phyloP scores from a whole-genome alignment of 2,888 invertebrate genomes.

The Lissocephala sabroskyi region DNA sequence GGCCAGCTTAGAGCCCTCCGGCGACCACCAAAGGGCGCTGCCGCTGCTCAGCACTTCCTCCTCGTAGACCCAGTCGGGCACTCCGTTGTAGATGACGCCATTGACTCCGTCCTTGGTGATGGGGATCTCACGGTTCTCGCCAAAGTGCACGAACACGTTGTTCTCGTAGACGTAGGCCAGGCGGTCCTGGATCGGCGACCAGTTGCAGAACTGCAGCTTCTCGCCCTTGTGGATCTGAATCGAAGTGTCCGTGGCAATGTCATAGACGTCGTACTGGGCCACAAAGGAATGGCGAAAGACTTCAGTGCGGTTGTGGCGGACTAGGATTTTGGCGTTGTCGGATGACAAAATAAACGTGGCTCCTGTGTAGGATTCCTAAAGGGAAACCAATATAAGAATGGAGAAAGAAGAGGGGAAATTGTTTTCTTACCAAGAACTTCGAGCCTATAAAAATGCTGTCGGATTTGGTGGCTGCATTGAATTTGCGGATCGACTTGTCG shows the following conservation, averaged over 20 bases:
- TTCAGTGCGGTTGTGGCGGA: conserved; percentile 62
- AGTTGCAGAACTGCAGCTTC: conserved; percentile 78
- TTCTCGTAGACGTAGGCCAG: conserved; percentile 80
- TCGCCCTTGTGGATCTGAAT: conserved; percentile 74
- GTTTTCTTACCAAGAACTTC: conserved; percentile 51
- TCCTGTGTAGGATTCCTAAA: conserved; percentile 63
- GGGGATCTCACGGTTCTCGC: conserved; percentile 65
- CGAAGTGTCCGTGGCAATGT: conserved; percentile 71
- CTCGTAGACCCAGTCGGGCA: conserved; percentile 96
- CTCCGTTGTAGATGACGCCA: conserved; percentile 83
- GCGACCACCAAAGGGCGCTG: conserved; percentile 87
- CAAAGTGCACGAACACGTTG: conserved; percentile 76
- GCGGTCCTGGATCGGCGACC: conserved; percentile 74
- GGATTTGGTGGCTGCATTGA: conserved; percentile 71
- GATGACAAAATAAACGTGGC: conserved; percentile 68
- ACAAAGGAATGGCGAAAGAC: conserved; percentile 78
- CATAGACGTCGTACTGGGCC: conserved; percentile 78
- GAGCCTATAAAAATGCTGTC: conserved; percentile 44
- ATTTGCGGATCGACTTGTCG: conserved; percentile 69
- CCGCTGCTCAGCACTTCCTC: conserved; percentile 85
- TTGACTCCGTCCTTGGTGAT: conserved; percentile 78
- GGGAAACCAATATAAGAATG: too few relatives aligned
- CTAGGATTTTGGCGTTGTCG: conserved; percentile 65
- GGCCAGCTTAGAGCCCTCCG: conserved; percentile 79
- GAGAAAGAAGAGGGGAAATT: too few relatives aligned